These are phyloP conservation scores for Dynastes maya DNA, from an alignment of 2,888 invertebrate genomes.

Conservation along the genomic window DNA sequence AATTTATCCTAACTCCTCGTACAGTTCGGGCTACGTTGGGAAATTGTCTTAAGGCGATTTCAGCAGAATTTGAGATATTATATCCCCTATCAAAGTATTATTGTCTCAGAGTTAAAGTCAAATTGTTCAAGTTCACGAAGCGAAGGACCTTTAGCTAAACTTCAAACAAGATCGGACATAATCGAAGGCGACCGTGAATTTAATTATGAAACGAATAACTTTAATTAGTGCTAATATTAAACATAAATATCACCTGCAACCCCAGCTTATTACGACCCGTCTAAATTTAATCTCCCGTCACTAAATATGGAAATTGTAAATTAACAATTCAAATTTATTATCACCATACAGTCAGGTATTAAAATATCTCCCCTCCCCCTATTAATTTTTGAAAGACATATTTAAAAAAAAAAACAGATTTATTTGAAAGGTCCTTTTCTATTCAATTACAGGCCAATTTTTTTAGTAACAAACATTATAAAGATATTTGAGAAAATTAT, in stretches of 20 bases:
- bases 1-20: too few species aligned
- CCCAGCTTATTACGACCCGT: neutral
- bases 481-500: too few species aligned
- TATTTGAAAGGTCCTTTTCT: too few species aligned
- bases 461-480: too few species aligned
- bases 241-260: conserved; percentile 36
- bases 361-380: too few species aligned
- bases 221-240: conserved; percentile 23
- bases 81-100: conserved; percentile 33
- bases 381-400: too few species aligned
- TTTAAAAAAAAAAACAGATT: too few species aligned
- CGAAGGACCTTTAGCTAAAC: conserved; percentile 3
- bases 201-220: conserved; percentile 18
- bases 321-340: too few species aligned
- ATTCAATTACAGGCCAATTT: too few species aligned
- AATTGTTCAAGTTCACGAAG: conserved; percentile 27
- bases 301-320: neutral
- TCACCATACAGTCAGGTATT: too few species aligned
- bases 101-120: conserved; percentile 23
- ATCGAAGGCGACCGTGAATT: conserved; percentile 15
- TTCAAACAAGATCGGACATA: conserved; percentile 20
- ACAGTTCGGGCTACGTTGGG: too few species aligned
- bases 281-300: neutral
- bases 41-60: neutral
- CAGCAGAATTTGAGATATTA: conserved; percentile 17